Evolutionary conservation across 2,888 invertebrate genomes (phyloP), one percentile per base, ranked within the genome.

Genomic region (Scaptodrosophila latifasciaeformis): DNA sequence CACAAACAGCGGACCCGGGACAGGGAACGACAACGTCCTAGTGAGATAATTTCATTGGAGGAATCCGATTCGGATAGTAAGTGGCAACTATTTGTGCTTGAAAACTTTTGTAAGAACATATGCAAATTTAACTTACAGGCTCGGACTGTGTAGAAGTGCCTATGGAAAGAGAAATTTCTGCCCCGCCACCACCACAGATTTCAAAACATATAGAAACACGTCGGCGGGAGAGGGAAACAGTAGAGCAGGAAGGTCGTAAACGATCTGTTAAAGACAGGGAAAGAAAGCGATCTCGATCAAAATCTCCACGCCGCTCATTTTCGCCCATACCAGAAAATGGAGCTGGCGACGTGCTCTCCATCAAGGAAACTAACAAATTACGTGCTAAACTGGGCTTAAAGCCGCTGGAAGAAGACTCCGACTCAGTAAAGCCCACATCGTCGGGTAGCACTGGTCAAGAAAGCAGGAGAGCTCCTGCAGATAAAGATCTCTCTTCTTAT

Each of bases 351-450:
- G 91, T 89, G 72, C 87, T 96, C 13, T 95, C 95, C 1, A 89
- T 96, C 43, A 92, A 92, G 48, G 95, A 94, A 74, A 95, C 95
- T 3, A 97, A 97, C 86, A 93, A 92, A 67, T 87, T 99, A 9
- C 89, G 99, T 76, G 95, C 95, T 1, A 96, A 97, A 84, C 89
- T 99, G 18, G 99, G 99, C 0, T 88, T 99, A 29, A 97, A 96
- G 82, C 99, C 98, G 0, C 87, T 99, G 2, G 93, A 96, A 75
- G 87, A 93, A 0, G 88, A 89, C 10, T 62, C 80, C 2, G 84
- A 82, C 0, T 71, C 85, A 0, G 69, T 55, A 9, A 78, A 80
- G 40, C 54, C 75, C 1, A 92, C 66, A 5, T 12, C 61, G 18
- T 7, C 61, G 0, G 52, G 27, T 9, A 61, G 54, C 39, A 51